A percentile compares a stretch with the other conserved stretches of the same genome.
phyloP scores from a whole-genome alignment of 2,113 vertebrate genomes.

The Pongo pygmaeus region DNA sequence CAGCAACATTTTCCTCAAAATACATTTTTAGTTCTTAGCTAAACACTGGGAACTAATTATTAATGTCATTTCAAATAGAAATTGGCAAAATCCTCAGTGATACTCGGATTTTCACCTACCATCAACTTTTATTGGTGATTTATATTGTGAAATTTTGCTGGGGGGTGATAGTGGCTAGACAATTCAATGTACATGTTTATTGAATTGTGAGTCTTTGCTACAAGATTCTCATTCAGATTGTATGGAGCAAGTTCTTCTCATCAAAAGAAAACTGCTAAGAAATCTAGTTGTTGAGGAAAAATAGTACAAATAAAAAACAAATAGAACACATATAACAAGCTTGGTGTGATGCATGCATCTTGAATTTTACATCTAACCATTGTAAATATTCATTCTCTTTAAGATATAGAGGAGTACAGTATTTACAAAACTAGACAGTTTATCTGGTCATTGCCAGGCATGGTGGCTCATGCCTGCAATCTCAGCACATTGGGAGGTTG shows the following conservation, averaged over 20 bases:
- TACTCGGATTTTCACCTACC: background rate
- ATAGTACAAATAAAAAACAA: background rate
- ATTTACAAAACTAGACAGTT: background rate
- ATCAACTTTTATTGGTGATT: background rate
- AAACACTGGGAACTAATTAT: background rate
- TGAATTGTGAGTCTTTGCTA: background rate
- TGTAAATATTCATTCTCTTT: background rate
- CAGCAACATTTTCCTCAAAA: background rate
- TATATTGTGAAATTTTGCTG: background rate
- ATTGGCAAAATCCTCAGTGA: background rate
- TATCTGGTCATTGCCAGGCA: background rate
- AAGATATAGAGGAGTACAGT: background rate
- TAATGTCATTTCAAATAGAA: background rate
- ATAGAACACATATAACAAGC: background rate
- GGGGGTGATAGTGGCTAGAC: background rate
- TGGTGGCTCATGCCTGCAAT: no score
- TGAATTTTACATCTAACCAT: background rate
- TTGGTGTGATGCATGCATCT: background rate
- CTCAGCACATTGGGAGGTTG: no score
- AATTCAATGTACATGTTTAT: background rate
- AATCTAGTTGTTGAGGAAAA: background rate
- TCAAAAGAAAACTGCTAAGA: background rate
- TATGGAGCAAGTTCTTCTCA: background rate
- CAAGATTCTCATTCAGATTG: background rate
- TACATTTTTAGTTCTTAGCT: background rate